phyloP scores from a whole-genome alignment of 2,888 invertebrate species.

The Phymatocera aterrima region DNA sequence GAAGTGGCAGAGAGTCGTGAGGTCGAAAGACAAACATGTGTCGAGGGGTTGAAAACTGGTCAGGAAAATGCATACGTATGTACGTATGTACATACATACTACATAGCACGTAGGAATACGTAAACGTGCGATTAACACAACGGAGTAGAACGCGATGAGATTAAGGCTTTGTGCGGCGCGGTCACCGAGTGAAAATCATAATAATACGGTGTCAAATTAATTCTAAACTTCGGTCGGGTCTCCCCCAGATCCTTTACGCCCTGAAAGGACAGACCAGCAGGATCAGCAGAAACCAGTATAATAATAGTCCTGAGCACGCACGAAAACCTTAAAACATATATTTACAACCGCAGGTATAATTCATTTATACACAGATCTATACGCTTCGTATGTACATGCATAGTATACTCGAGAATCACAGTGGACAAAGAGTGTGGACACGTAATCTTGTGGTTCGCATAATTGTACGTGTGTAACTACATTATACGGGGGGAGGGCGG shows the following conservation, averaged over 20 bases:
- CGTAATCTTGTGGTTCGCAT: slow-evolving; percentile 37
- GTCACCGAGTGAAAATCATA: slow-evolving; percentile 28
- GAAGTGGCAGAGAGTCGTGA: neutral
- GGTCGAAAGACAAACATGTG: neutral
- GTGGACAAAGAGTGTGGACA: slow-evolving; percentile 34
- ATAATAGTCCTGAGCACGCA: slow-evolving; percentile 14
- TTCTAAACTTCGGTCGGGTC: slow-evolving; percentile 19
- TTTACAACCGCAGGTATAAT: neutral
- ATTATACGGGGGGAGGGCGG: too few relatives aligned
- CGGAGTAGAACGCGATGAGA: slow-evolving; percentile 4
- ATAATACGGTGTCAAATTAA: slow-evolving; percentile 39
- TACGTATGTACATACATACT: too few relatives aligned
- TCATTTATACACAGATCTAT: neutral
- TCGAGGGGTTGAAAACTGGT: neutral
- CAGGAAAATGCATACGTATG: slow-evolving; percentile 30
- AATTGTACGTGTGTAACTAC: too few relatives aligned
- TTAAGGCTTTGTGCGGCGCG: slow-evolving; percentile 39
- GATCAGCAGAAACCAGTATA: slow-evolving; percentile 35
- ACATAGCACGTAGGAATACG: slow-evolving; percentile 33
- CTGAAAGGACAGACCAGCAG: slow-evolving; percentile 12
- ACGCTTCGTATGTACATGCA: too few relatives aligned
- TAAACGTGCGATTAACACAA: slow-evolving; percentile 30
- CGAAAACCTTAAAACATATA: slow-evolving; percentile 14
- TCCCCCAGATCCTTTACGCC: slow-evolving; percentile 10
- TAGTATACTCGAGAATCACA: neutral